phyloP scores from a whole-genome alignment of 2,888 invertebrate genomes.

The Pinctada fucata region DNA sequence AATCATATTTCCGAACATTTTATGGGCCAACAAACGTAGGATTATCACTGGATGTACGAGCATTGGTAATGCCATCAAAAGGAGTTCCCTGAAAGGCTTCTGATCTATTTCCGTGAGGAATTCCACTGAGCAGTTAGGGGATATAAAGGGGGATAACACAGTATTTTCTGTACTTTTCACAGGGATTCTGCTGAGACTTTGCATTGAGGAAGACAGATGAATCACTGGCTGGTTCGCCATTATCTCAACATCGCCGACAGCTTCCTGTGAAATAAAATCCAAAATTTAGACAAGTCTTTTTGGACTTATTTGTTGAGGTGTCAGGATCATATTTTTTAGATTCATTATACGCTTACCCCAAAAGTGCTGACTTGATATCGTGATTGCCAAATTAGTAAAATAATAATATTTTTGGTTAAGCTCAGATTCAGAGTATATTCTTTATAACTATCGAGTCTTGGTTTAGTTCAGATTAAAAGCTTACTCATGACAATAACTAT shows the following conservation, averaged over 20 bases:
- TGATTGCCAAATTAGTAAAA: too few species aligned
- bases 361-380: too few species aligned
- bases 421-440: too few species aligned
- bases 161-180: conserved; percentile 28
- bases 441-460: too few species aligned
- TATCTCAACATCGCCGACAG: conserved; percentile 59
- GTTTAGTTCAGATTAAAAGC: too few species aligned
- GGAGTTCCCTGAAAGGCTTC: conserved; percentile 67
- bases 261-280: conserved; percentile 61
- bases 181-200: conserved; percentile 43
- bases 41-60: conserved; percentile 80
- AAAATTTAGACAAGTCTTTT: too few species aligned
- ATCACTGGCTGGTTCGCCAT: conserved; percentile 53
- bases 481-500: too few species aligned
- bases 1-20: conserved; percentile 80
- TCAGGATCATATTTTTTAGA: too few species aligned
- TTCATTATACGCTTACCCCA: too few species aligned
- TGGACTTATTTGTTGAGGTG: too few species aligned
- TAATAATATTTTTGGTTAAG: too few species aligned
- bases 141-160: conserved; percentile 62
- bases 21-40: conserved; percentile 80
- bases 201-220: conserved; percentile 61
- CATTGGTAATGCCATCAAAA: conserved; percentile 77
- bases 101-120: conserved; percentile 60
- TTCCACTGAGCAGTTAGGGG: conserved; percentile 66